Base-by-base conservation (phyloP, 1,140 invertebrate species). In the Acromyrmex charruanus region DNA sequence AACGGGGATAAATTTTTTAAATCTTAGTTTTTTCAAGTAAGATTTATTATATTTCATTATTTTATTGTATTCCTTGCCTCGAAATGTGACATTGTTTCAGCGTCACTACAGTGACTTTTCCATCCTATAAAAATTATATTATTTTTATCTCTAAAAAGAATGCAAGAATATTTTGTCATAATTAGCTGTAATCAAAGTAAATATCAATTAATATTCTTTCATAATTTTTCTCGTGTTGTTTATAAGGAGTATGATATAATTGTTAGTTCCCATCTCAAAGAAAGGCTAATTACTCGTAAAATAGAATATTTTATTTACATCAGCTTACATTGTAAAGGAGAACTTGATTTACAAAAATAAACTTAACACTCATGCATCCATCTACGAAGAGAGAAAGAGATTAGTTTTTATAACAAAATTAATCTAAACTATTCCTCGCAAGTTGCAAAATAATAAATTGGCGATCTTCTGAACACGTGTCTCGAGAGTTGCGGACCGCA, bases 401-500 rank as follows among this genome's bases (percentile, higher is more conserved):
- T 9, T 69, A 68, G 66, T 80, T 80, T 81, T 58, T 44, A 7
- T n/a, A 39, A 71, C 25, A 51, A 59, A 58, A 61, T 82, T 74
- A 82, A 74, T 82, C 39, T 25, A 2, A 2, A 68, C n/a, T 49
- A 25, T 72, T 21, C 35, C 10, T 25, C 18, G 66, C 74, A 7
- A 58, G 39, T 31, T 18, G 65, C 31, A 35, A 55, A 85, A 71
- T 68, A 75, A 87, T 85, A 86, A 82, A 86, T 84, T 71, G 69
- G 58, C 80, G 80, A 84, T 84, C 74, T n/a, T 58, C 39, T n/a
- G 69, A 39, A 63, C 68, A 59, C 86, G 69, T 75, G 81, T 51
- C 72, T 63, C 65, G 55, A 49, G 85, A 65, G 44, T 35, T 66
- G 39, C 85, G 58, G 63, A 88, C 77, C 80, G 66, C 89, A 81